A percentile compares a stretch with the other conserved stretches of the same genome.
These are phyloP conservation scores for Drosophila lutescens DNA, from an alignment of 2,888 invertebrate species.

Conservation along the genomic window DNA sequence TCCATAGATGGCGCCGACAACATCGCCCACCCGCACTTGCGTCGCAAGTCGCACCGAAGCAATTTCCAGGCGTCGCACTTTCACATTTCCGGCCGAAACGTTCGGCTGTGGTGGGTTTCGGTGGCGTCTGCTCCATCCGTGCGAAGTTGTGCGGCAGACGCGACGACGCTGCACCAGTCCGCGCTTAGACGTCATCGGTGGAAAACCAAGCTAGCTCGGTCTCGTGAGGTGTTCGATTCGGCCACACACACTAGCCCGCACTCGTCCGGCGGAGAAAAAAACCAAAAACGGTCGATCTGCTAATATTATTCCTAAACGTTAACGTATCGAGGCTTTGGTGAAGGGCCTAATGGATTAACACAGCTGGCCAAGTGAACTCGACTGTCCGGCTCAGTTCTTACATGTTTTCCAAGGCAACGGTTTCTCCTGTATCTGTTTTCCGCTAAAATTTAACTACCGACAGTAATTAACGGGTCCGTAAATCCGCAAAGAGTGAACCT, in stretches of 20 bases:
- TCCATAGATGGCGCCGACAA: slow-evolving; percentile 56
- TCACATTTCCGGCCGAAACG: slow-evolving; percentile 55
- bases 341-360: slow-evolving; percentile 5
- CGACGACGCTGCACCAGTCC: slow-evolving; percentile 61
- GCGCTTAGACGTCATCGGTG: slow-evolving; percentile 63
- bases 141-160: slow-evolving; percentile 54
- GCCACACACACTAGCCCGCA: slow-evolving; percentile 44
- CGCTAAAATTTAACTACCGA: slow-evolving; percentile 49
- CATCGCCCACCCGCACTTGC: not conserved
- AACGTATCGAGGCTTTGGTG: not conserved
- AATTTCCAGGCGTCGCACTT: slow-evolving; percentile 58
- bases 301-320: slow-evolving; percentile 1
- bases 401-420: slow-evolving; percentile 73
- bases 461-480: slow-evolving; percentile 26
- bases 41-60: slow-evolving; percentile 35
- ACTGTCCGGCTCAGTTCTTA: slow-evolving; percentile 46
- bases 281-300: slow-evolving; percentile 24
- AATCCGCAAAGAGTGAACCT: slow-evolving; percentile 8
- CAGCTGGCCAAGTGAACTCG: slow-evolving; percentile 19
- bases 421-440: slow-evolving; percentile 81
- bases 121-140: slow-evolving; percentile 2
- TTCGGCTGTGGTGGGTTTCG: slow-evolving; percentile 65
- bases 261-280: slow-evolving; percentile 36
- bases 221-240: slow-evolving; percentile 55
- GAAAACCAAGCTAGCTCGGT: slow-evolving; percentile 58